Evolutionary conservation across 2,797 vertebrate genomes (phyloP).

Genomic region (Enteromius mattozi): DNA sequence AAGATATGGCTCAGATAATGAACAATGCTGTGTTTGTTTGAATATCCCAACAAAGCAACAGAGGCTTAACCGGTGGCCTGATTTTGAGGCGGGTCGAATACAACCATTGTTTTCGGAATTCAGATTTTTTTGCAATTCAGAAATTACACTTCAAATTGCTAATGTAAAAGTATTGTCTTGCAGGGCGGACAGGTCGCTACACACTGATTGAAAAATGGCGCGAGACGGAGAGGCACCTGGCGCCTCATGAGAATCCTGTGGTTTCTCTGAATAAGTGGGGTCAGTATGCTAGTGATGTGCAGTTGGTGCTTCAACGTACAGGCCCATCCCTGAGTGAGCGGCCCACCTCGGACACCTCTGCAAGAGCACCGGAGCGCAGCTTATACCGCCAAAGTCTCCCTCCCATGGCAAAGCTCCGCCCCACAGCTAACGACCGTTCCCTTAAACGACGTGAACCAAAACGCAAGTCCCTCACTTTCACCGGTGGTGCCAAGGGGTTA

Average conservation of each 20-base stretch:
- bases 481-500: constrained; percentile 86
- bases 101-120: no score
- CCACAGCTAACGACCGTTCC: constrained; percentile 81
- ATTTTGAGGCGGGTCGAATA: neutral
- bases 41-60: neutral
- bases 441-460: constrained; percentile 92
- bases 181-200: constrained; percentile 93
- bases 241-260: constrained; percentile 91
- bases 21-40: constrained; percentile 15
- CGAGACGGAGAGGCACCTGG: constrained; percentile 91
- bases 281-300: constrained; percentile 94
- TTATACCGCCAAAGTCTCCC: constrained; percentile 92
- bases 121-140: neutral
- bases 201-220: constrained; percentile 97
- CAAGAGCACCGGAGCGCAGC: constrained; percentile 84
- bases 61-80: neutral
- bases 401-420: constrained; percentile 89
- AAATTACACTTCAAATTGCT: constrained; percentile 1
- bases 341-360: constrained; percentile 85
- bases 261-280: constrained; percentile 97
- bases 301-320: constrained; percentile 91
- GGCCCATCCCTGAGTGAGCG: constrained; percentile 91
- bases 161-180: neutral
- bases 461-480: constrained; percentile 94
- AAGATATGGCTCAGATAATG: neutral